phyloP scores from a whole-genome alignment of 2,888 invertebrate species.

The Phortica okadai region DNA sequence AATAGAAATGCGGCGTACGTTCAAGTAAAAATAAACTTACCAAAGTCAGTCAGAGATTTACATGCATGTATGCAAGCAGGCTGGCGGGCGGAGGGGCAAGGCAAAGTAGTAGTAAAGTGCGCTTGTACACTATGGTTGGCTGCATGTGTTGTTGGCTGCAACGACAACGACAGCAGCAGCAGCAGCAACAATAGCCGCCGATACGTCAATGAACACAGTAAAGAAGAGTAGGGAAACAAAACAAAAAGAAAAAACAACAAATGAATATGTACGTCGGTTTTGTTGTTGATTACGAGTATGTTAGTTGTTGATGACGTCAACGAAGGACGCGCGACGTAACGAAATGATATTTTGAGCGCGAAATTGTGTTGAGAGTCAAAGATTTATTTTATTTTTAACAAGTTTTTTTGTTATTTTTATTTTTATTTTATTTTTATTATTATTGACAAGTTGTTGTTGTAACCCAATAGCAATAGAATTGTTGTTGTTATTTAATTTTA shows the following conservation, averaged over 20 bases:
- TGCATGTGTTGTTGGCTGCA: neutral
- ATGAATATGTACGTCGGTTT: neutral
- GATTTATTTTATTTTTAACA: slow-evolving; percentile 33
- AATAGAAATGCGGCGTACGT: neutral
- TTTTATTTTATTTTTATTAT: slow-evolving; percentile 9
- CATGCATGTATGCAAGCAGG: neutral
- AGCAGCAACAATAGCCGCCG: neutral
- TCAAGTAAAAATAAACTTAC: slow-evolving; percentile 14
- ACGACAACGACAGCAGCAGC: neutral
- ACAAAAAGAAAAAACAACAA: slow-evolving; percentile 3
- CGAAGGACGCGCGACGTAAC: neutral
- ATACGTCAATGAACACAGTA: slow-evolving; percentile 8
- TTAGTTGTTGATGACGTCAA: neutral
- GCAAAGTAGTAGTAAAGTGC: neutral
- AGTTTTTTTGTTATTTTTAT: neutral
- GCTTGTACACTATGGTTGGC: neutral
- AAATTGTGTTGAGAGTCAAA: slow-evolving; percentile 26
- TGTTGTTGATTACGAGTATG: neutral
- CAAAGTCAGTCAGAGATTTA: slow-evolving; percentile 4
- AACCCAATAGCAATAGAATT: slow-evolving; percentile 11
- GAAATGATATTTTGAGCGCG: slow-evolving; percentile 10
- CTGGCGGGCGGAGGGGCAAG: neutral
- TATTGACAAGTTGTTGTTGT: slow-evolving; percentile 35
- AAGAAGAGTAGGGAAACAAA: neutral
- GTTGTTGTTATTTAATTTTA: slow-evolving; percentile 30